Evolutionary conservation across 2,888 invertebrate species (phyloP), one percentile per base, ranked within the genome.

Genomic region (Ochropleura plecta): DNA sequence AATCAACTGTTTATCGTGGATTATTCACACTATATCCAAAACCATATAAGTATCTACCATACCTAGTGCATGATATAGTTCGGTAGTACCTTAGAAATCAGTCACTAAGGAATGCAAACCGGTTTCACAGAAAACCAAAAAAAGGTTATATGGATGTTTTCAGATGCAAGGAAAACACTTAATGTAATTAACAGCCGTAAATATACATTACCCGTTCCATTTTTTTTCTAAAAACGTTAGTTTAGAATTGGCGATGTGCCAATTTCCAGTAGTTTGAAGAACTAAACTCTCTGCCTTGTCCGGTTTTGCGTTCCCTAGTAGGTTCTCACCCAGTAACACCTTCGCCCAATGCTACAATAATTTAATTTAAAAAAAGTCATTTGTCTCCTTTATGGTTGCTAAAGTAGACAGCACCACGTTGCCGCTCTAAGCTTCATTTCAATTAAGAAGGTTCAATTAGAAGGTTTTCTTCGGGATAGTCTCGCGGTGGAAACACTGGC

Each of bases 371-470:
- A 79, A n/a, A 78, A 68, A 64, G 49, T 46, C 8, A 57, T 72
- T 20, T 65, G 60, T 71, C 63, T 65, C 30, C 30, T 82, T 73
- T 70, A 70, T 64, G 30, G 67, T 55, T 68, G 63, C 62, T 63
- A 59, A 70, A 71, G 70, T 40, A 73, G 69, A 51, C 44, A 70
- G 49, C 49, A 20, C 67, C 44, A 70, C 62, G 65, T 78, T 70
- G 44, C 74, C 14, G 20, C 51, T 82, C 30, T 73, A 49, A 70
- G 70, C 51, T 71, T 46, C 70, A 70, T 67, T 79, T 83, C 63
- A 79, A 82, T 82, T 82, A 82, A 44, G 71, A 20, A 78, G 65
- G 48, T 82, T 68, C 66, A 78, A 82, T 83, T 75, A 79, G 18
- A 69, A 65, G 83, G 68, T 75, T 83, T 70, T 83, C 81, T 81